Base-by-base conservation (phyloP, 2,113 vertebrate genomes). In the Sinocyclocheilus anshuiensis region DNA sequence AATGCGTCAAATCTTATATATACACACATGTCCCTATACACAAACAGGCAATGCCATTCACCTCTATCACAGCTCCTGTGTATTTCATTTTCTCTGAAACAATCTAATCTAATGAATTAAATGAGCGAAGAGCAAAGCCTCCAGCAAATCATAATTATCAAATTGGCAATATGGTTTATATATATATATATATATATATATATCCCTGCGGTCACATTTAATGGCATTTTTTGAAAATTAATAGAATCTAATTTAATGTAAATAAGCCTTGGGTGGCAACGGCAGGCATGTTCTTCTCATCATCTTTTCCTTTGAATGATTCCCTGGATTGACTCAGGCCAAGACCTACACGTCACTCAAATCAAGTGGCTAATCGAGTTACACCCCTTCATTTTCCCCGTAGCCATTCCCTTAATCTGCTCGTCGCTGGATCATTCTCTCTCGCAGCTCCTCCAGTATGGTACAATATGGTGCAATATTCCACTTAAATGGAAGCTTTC, bases 221-320 rank as follows among this genome's bases (percentile, higher is more conserved):
- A 91, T 90, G 76, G 8, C 88, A 82, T 77, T 86, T 75, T 90
- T 86, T 24, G 55, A 87, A 86, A 93, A 90, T 90, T 67, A 90
- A 92, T 89, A 89, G 57, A 89, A 91, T 91, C 83, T 67, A 83
- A 79, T 91, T 92, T 91, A 88, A 82, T 89, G 83, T 91, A 78
- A 91, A 91, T 88, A 83, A 81, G 83, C 86, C 84, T 63, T 88
- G 84, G 82, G 78, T 86, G 45, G 77, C 84, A 53, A 79, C 39
- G 53, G 80, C 53, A 82, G 89, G 48, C 84, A 50, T 88, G 77
- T 87, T 87, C 82, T 86, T 84, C 84, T 69, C 69, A 87, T 86
- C 33, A 42, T 81, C 13, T 50, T 77, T 75, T 42, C 74, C 78
- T 84, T 69, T 85, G 13, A 81, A 65, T 26, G 71, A 42, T 36